A percentile compares a stretch with the other conserved stretches of the same genome.
Conservation (phyloP, 2,113 vertebrate species). For the Phoxinus phoxinus region DNA sequence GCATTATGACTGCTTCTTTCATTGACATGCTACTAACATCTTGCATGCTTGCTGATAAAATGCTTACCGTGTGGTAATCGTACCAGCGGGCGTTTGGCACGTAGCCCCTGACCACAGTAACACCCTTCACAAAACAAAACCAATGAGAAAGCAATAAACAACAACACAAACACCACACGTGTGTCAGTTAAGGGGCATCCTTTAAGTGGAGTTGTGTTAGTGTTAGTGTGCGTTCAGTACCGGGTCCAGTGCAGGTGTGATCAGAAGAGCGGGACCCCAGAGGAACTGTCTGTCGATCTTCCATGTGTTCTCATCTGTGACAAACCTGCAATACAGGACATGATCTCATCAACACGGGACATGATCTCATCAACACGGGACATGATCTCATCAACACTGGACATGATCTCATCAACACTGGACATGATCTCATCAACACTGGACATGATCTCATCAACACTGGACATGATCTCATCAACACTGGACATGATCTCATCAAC, state of each 20-base stretch:
- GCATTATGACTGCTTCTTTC: background rate
- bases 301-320: constrained; percentile 82
- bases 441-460: too few relatives aligned
- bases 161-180: too few relatives aligned
- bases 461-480: too few relatives aligned
- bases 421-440: too few relatives aligned
- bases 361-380: too few relatives aligned
- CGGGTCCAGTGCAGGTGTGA: constrained; percentile 80
- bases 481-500: too few relatives aligned
- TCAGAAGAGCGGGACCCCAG: constrained; percentile 90
- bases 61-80: constrained; percentile 80
- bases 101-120: constrained; percentile 65
- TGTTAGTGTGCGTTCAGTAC: constrained; percentile 61
- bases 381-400: too few relatives aligned
- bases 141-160: too few relatives aligned
- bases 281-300: constrained; percentile 85
- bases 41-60: constrained; percentile 14
- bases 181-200: too few relatives aligned
- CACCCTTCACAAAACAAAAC: constrained; percentile 61
- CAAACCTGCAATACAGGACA: constrained; percentile 78
- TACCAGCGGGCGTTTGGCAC: constrained; percentile 79
- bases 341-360: background rate
- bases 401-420: too few relatives aligned
- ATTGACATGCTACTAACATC: background rate
- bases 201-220: too few relatives aligned